Evolutionary conservation across 1,140 invertebrate species (phyloP).

Genomic region (Chlorops oryzae): DNA sequence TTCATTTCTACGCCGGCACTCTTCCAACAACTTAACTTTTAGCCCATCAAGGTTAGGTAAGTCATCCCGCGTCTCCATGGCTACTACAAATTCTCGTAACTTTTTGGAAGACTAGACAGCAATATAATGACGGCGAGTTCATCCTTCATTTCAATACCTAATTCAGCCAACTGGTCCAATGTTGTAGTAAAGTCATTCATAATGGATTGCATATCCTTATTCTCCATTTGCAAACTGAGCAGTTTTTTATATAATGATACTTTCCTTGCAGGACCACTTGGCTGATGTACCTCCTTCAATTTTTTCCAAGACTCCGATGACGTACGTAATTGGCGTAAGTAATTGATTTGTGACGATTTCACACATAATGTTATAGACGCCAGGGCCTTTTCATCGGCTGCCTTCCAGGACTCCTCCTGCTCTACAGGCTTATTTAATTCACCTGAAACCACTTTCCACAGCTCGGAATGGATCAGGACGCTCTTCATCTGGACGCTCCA

Average conservation of each 20-base stretch:
- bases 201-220: neutral
- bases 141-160: conserved; percentile 5
- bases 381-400: conserved; percentile 1
- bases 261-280: neutral
- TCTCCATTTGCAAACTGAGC: neutral
- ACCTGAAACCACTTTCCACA: conserved; percentile 2
- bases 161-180: conserved; percentile 4
- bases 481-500: neutral
- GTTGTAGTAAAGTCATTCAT: neutral
- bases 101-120: conserved; percentile 6
- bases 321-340: neutral
- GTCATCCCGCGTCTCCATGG: conserved; percentile 2
- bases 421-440: neutral
- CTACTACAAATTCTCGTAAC: conserved; percentile 5
- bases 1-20: neutral
- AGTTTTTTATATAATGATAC: neutral
- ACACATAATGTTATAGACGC: conserved; percentile 1
- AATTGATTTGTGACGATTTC: neutral
- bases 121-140: conserved; percentile 10
- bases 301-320: too few relatives aligned
- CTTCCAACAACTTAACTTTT: conserved; percentile 8
- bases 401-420: neutral
- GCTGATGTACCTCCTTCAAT: too few relatives aligned
- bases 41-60: neutral
- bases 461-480: neutral